A percentile compares a stretch with the other conserved stretches of the same genome.
phyloP scores from a whole-genome alignment of 2,113 vertebrate genomes.

The Lipotes vexillifer region DNA sequence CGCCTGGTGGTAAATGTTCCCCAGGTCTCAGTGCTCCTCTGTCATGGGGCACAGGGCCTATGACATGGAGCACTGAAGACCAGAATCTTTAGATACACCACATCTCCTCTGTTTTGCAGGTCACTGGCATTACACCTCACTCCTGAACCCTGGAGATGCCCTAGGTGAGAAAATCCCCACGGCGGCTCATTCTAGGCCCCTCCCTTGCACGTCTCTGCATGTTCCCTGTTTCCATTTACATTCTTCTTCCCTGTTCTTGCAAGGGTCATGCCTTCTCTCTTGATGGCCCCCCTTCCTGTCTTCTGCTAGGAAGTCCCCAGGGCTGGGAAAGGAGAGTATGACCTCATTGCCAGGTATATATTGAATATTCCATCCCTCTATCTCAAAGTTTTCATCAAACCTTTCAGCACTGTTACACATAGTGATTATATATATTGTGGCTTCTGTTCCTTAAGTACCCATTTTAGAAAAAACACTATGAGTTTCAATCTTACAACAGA shows the following conservation, averaged over 20 bases:
- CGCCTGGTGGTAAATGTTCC: not conserved
- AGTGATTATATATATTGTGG: not conserved
- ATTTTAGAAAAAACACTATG: not conserved
- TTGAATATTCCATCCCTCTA: not conserved
- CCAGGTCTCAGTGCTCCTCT: not conserved
- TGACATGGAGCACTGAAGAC: too few species aligned
- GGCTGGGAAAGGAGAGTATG: not conserved
- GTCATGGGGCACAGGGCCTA: accelerated
- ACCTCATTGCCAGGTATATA: not conserved
- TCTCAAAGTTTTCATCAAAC: not conserved
- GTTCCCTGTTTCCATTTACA: not conserved
- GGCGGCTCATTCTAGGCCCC: not conserved
- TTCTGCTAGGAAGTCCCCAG: not conserved
- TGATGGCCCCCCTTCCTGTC: not conserved
- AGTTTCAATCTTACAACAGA: not conserved
- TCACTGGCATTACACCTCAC: not conserved
- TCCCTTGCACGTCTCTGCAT: too few species aligned
- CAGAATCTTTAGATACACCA: not conserved
- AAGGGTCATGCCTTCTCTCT: not conserved
- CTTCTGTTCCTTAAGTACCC: not conserved
- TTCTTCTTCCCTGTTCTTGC: not conserved
- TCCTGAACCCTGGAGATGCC: not conserved
- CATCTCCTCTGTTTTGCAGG: not conserved
- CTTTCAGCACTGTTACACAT: not conserved
- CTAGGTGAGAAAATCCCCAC: not conserved